Base-by-base conservation (phyloP, 2,113 vertebrate genomes). In the Colaptes auratus region DNA sequence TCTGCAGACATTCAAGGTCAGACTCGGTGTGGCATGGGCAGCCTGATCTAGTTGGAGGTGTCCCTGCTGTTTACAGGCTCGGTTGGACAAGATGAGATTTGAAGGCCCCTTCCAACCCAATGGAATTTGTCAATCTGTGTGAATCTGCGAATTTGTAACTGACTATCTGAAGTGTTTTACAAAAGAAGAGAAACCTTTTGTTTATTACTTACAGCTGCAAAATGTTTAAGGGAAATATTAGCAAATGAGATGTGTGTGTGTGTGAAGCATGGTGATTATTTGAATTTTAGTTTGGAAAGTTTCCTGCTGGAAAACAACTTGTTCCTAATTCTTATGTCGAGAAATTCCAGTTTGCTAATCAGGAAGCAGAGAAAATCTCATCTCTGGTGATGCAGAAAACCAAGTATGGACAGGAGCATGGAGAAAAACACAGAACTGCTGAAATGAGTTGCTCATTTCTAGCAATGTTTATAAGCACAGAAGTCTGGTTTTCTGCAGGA, bases 281-380 rank as follows among this genome's bases (percentile, higher is more conserved):
- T 78, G 3, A 74, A 31, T 52, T 89, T 78, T 30, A 53, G 17
- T 80, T 87, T 88, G 15, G 30, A 58, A 80, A 70, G 1, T 13
- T 48, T 59, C 17, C 14, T 87, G 3, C 6, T 88, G 42, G 82
- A 86, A 94, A 88, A 15, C 27, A 8, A 10, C 20, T 73, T 80
- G 16, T 71, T 87, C 56, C 46, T 72, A 44, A 53, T 79, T 70
- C 0, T 3, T 15, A 1, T 64, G 84, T 33, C 75, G 63, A 85
- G 44, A 93, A 92, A 91, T 63, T 85, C 30, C 33, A 18, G 27
- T 69, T 85, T 79, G 5, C 20, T 89, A 24, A 58, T 73, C 12
- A 24, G 39, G 30, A 91, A 79, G 18, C 36, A 69, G 20, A 64
- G 27, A 88, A 84, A 82, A 67, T 66, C 7, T 79, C 0, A 0